Evolutionary conservation across 2,797 vertebrate genomes (phyloP).

Genomic region (Chaunax sp.): DNA sequence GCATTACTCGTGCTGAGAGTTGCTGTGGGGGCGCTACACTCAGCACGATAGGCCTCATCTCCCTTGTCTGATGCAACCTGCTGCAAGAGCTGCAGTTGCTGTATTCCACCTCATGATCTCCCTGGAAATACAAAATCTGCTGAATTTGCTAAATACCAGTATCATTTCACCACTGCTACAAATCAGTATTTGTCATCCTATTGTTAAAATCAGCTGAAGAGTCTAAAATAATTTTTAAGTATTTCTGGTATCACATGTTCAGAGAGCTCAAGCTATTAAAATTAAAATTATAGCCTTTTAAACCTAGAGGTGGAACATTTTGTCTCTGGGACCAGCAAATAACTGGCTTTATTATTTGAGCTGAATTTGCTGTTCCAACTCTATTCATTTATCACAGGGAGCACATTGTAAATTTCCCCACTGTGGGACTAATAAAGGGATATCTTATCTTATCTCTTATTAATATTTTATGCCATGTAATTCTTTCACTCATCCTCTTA

Average conservation of each 20-base stretch:
- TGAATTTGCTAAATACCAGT: constrained; percentile 30
- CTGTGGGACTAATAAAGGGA: too few relatives aligned
- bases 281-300: too few relatives aligned
- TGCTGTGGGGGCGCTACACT: constrained; percentile 24
- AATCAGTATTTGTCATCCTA: neutral
- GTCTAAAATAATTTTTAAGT: too few relatives aligned
- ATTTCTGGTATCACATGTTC: too few relatives aligned
- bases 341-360: too few relatives aligned
- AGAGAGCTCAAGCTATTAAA: too few relatives aligned
- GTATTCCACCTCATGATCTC: constrained; percentile 21
- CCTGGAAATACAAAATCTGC: constrained; percentile 33
- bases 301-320: too few relatives aligned
- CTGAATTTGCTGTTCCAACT: neutral
- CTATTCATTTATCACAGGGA: neutral
- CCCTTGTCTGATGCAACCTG: constrained; percentile 76
- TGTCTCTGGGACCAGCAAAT: neutral
- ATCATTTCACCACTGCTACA: neutral
- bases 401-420: too few relatives aligned
- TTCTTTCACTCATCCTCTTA: neutral
- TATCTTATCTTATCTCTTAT: too few relatives aligned
- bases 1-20: neutral
- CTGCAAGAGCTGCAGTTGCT: constrained; percentile 64
- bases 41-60: neutral
- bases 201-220: neutral
- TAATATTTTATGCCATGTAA: neutral